Percentiles rank a stretch among this genome's conserved stretches.
These are phyloP conservation scores for Drosophila kikkawai DNA, from an alignment of 1,140 invertebrate species.

Conservation along the genomic window DNA sequence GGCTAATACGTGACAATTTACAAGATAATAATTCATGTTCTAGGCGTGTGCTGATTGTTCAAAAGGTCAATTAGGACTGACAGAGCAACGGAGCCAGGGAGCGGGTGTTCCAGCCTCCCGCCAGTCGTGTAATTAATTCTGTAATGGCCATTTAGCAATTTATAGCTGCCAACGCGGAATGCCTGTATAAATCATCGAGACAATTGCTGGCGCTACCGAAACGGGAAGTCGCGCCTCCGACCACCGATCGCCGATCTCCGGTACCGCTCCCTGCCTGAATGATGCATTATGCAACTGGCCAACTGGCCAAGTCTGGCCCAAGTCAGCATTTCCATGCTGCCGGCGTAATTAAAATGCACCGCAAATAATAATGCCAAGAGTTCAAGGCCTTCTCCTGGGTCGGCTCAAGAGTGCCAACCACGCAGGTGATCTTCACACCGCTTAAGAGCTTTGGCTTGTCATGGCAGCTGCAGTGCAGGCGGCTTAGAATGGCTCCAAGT, in stretches of 20 bases:
- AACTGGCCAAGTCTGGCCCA: slow-evolving; percentile 36
- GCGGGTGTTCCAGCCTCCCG: slow-evolving; percentile 1
- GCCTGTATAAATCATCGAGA: slow-evolving; percentile 74
- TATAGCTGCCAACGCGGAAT: slow-evolving; percentile 40
- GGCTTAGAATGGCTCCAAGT: slow-evolving; percentile 38
- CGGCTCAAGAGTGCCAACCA: slow-evolving; percentile 5
- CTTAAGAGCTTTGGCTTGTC: slow-evolving; percentile 14
- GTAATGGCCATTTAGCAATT: slow-evolving; percentile 60
- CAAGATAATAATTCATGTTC: slow-evolving; percentile 73
- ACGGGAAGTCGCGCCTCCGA: slow-evolving; percentile 54
- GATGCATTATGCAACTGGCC: slow-evolving; percentile 45
- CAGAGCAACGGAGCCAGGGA: slow-evolving; percentile 16
- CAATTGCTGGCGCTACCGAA: slow-evolving; percentile 71
- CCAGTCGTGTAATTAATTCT: slow-evolving; percentile 48
- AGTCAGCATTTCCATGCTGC: slow-evolving; percentile 36
- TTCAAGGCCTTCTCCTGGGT: slow-evolving; percentile 67
- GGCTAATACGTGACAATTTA: slow-evolving; percentile 74
- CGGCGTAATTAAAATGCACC: slow-evolving; percentile 67
- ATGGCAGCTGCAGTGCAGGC: slow-evolving; percentile 56
- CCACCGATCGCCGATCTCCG: slow-evolving; percentile 12
- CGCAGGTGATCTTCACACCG: slow-evolving; percentile 38
- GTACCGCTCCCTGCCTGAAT: slow-evolving; percentile 18
- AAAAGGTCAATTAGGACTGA: slow-evolving; percentile 69
- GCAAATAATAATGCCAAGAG: slow-evolving; percentile 61
- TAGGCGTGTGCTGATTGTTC: slow-evolving; percentile 29